phyloP scores from a whole-genome alignment of 2,888 invertebrate genomes.

The Agrilus cyanescens region DNA sequence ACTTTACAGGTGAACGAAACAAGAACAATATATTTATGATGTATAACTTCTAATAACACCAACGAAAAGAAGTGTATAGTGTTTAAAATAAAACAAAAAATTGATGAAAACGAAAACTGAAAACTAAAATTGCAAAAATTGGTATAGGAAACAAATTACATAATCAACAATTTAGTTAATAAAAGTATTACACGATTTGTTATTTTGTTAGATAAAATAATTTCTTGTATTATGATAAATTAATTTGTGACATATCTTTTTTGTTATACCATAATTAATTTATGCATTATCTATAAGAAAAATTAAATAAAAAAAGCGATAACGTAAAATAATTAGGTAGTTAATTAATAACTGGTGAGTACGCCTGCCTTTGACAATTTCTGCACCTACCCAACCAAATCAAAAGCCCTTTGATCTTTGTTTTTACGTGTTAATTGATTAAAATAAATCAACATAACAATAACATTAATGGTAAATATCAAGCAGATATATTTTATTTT shows the following conservation, averaged over 20 bases:
- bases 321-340: no score
- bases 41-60: not conserved
- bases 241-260: no score
- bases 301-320: no score
- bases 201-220: no score
- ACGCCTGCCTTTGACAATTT: constrained; percentile 36
- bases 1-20: constrained; percentile 24
- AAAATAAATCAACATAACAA: constrained; percentile 2
- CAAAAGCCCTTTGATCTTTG: constrained; percentile 7
- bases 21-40: not conserved
- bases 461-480: not conserved
- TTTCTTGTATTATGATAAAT: no score
- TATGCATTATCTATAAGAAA: no score
- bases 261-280: no score
- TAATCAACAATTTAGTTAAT: no score
- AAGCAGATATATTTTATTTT: constrained; percentile 1
- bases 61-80: not conserved
- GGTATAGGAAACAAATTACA: no score
- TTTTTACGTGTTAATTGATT: no score
- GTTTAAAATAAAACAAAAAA: constrained; percentile 4
- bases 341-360: constrained; percentile 12
- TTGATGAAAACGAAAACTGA: constrained; percentile 2
- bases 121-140: not conserved
- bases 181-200: no score
- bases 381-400: constrained; percentile 25